A percentile compares a stretch with the other conserved stretches of the same genome.
Evolutionary conservation across 2,797 vertebrate species (phyloP).

Genomic region (Takifugu rubripes): DNA sequence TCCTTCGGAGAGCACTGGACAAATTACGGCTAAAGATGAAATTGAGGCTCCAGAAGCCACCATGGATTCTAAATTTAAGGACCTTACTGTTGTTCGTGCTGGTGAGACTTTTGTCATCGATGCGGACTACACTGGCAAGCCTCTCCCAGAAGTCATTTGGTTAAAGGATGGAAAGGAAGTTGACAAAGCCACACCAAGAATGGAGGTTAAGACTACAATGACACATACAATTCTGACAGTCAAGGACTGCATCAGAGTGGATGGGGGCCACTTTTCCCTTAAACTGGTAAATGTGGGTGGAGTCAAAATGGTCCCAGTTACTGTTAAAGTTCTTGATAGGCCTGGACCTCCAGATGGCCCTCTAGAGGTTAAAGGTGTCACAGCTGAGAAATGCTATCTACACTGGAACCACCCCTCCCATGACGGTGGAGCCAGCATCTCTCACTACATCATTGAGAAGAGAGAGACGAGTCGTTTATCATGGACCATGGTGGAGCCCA

Average conservation of each 20-base stretch:
- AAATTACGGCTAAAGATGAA: constrained; percentile 93
- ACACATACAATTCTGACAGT: constrained; percentile 85
- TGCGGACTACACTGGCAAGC: constrained; percentile 93
- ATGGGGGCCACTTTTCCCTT: constrained; percentile 92
- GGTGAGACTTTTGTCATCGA: constrained; percentile 92
- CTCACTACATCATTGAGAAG: constrained; percentile 94
- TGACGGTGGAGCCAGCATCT: constrained; percentile 94
- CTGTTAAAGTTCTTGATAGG: constrained; percentile 92
- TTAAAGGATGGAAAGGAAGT: constrained; percentile 90
- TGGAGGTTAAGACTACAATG: constrained; percentile 87
- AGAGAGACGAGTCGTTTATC: constrained; percentile 94
- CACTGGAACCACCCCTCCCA: constrained; percentile 94
- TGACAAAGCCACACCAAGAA: constrained; percentile 80
- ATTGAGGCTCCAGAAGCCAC: constrained; percentile 85
- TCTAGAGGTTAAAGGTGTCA: constrained; percentile 87
- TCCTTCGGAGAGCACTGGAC: constrained; percentile 91
- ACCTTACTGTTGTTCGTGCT: constrained; percentile 80
- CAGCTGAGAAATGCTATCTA: constrained; percentile 89
- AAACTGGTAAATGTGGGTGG: constrained; percentile 90
- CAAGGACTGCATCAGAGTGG: constrained; percentile 84
- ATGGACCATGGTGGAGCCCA: constrained; percentile 93
- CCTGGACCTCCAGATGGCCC: constrained; percentile 93
- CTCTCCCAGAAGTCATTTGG: constrained; percentile 89
- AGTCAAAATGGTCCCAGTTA: constrained; percentile 89
- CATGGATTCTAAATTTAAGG: constrained; percentile 92